Evolutionary conservation across 2,113 vertebrate genomes (phyloP).

Genomic region (Megalops atlanticus): DNA sequence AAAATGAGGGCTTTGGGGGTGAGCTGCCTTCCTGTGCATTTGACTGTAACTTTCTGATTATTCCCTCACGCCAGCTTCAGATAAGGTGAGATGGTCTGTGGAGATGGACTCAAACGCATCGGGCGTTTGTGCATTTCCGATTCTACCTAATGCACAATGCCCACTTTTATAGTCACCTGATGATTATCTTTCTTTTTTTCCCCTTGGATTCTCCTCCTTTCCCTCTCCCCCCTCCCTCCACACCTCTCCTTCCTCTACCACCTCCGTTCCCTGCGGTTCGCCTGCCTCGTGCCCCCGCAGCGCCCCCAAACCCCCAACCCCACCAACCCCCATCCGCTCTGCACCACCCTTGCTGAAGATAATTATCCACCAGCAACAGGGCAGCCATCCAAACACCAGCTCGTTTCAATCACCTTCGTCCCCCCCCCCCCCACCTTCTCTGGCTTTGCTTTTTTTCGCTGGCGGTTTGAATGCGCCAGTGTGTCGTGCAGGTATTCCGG

Average conservation of each 20-base stretch:
- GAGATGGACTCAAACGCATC: too few relatives aligned
- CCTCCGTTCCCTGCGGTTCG: constrained; percentile 28
- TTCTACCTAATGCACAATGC: too few relatives aligned
- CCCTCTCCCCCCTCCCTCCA: background rate
- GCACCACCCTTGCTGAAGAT: constrained; percentile 42
- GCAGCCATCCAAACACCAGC: constrained; percentile 8
- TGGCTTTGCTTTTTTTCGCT: too few relatives aligned
- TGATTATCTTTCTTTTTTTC: background rate
- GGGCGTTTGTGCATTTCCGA: too few relatives aligned
- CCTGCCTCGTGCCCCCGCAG: constrained; percentile 41
- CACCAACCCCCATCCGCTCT: constrained; percentile 36
- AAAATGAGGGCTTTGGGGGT: background rate
- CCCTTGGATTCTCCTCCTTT: background rate
- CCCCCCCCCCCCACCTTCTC: too few relatives aligned
- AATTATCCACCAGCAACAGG: background rate
- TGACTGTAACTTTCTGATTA: background rate
- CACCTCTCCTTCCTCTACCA: constrained; percentile 24
- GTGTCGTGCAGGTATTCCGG: background rate
- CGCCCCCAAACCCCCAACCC: constrained; percentile 47
- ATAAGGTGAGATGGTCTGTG: too few relatives aligned
- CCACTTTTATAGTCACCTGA: too few relatives aligned
- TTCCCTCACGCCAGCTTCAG: too few relatives aligned
- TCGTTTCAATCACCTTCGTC: constrained; percentile 39
- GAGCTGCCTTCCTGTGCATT: background rate
- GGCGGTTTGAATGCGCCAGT: background rate